These are phyloP conservation scores for Petrocephalus sullivani DNA, from an alignment of 2,797 vertebrate species.

Conservation along the genomic window DNA sequence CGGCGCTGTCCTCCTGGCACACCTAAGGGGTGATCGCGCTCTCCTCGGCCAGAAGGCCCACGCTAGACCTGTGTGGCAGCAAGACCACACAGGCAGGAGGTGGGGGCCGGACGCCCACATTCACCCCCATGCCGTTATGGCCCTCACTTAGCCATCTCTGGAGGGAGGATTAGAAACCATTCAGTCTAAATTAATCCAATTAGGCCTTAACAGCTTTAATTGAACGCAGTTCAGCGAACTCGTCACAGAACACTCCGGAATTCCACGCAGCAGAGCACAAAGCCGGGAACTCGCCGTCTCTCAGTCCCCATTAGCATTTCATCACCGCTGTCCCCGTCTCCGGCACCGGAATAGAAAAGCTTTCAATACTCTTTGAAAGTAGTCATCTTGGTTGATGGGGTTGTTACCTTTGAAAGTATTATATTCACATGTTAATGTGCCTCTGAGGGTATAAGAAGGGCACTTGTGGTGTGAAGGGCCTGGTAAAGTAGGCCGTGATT, in stretches of 20 bases:
- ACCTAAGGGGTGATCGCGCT: background rate
- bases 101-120: background rate
- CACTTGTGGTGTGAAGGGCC: background rate
- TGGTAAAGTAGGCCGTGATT: background rate
- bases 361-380: background rate
- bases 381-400: background rate
- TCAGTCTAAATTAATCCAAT: slow-evolving; percentile 22
- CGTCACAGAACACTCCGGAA: slow-evolving; percentile 1
- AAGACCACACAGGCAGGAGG: background rate
- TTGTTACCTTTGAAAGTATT: background rate
- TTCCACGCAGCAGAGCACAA: background rate
- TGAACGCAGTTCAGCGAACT: slow-evolving; percentile 3
- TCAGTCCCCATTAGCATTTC: background rate
- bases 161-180: slow-evolving; percentile 18
- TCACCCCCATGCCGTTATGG: background rate
- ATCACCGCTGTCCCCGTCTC: background rate
- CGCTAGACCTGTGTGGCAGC: background rate
- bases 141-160: slow-evolving; percentile 2
- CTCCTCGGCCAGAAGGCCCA: background rate
- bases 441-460: background rate
- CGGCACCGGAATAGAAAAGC: background rate
- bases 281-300: background rate
- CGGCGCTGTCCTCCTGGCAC: no score
- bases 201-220: slow-evolving; percentile 14
- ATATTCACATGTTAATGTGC: background rate